Evolutionary conservation across 2,888 invertebrate species (phyloP).

Genomic region (Microplitis manilae): DNA sequence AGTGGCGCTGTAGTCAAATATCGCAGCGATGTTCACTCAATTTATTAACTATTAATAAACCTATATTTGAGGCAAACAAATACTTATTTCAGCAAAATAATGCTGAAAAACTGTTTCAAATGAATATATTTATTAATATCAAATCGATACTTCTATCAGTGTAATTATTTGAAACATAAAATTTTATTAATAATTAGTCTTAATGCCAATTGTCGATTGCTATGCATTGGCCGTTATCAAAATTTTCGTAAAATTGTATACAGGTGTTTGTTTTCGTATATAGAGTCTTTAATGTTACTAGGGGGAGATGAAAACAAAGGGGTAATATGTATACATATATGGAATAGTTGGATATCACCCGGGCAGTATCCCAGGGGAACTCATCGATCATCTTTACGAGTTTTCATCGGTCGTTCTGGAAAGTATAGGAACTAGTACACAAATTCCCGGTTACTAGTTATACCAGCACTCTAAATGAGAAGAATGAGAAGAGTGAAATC

Average conservation of each 20-base stretch:
- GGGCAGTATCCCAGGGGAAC: conserved; percentile 43
- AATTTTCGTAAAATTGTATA: conserved; percentile 19
- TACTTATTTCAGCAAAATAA: no score
- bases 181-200: conserved; percentile 8
- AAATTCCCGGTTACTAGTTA: conserved; percentile 2
- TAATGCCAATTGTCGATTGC: conserved; percentile 11
- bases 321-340: background rate
- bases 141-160: background rate
- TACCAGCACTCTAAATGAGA: background rate
- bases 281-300: conserved; percentile 31
- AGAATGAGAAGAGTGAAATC: conserved; percentile 24
- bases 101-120: no score
- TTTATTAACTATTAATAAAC: no score
- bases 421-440: conserved; percentile 39
- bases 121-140: background rate
- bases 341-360: conserved; percentile 25
- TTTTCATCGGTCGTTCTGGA: conserved; percentile 52
- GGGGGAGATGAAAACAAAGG: conserved; percentile 28
- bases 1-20: no score
- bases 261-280: conserved; percentile 29
- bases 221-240: conserved; percentile 19
- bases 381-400: conserved; percentile 55
- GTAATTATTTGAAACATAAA: background rate
- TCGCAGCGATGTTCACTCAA: no score
- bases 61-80: no score